A percentile compares a stretch with the other conserved stretches of the same genome.
Conservation (phyloP, 2,888 invertebrate species). For the Leptopilina drosophilae region DNA sequence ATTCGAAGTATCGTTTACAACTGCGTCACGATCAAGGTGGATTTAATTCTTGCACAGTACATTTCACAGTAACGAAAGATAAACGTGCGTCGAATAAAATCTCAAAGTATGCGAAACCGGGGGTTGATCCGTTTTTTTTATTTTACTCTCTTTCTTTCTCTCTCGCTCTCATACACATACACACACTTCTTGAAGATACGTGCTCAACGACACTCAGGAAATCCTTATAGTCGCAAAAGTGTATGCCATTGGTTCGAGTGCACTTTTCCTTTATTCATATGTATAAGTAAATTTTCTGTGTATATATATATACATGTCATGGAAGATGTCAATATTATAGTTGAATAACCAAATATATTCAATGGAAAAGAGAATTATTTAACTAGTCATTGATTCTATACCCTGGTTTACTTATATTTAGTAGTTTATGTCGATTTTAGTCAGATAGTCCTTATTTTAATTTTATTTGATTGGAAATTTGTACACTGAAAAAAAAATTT, state of each 20-base stretch:
- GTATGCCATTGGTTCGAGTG: constrained; percentile 23
- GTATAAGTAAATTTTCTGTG: background rate
- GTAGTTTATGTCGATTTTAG: too few relatives aligned
- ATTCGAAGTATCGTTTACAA: constrained; percentile 25
- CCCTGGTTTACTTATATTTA: too few relatives aligned
- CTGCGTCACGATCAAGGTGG: constrained; percentile 32
- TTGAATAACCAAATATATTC: too few relatives aligned
- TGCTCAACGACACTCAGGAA: constrained; percentile 26
- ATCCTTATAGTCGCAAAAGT: constrained; percentile 19
- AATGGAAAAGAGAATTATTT: too few relatives aligned
- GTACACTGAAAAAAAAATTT: too few relatives aligned
- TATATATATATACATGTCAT: background rate
- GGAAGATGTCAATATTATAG: background rate
- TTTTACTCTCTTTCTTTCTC: background rate
- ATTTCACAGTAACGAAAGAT: constrained; percentile 36
- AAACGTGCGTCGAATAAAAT: constrained; percentile 38
- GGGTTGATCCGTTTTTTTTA: constrained; percentile 34
- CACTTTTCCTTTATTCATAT: constrained; percentile 19
- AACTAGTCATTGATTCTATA: too few relatives aligned
- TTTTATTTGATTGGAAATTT: too few relatives aligned
- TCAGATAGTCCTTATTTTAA: too few relatives aligned
- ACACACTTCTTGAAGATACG: constrained; percentile 4
- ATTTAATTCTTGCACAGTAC: constrained; percentile 39
- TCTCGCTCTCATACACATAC: background rate
- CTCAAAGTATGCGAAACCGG: constrained; percentile 19